These are phyloP conservation scores for Xestia sexstrigata DNA, from an alignment of 2,888 invertebrate genomes.

Conservation along the genomic window DNA sequence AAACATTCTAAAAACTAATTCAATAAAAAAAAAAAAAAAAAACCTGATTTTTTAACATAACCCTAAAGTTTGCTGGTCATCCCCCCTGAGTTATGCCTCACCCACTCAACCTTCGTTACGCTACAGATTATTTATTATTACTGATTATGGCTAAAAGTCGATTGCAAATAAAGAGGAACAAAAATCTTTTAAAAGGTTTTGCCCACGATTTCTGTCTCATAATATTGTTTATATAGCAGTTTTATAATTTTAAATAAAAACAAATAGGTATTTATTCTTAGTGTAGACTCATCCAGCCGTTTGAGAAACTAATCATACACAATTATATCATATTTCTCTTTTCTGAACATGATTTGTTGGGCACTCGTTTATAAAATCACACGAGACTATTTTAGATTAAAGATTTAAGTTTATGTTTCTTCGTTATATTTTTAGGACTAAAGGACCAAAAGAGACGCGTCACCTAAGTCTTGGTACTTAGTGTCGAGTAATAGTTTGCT, in stretches of 20 bases:
- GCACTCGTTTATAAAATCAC: too few relatives aligned
- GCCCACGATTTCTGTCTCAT: background rate
- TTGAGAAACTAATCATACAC: background rate
- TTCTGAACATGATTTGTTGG: background rate
- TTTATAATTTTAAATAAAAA: background rate
- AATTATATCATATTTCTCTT: background rate
- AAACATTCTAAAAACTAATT: too few relatives aligned
- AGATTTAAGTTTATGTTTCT: background rate
- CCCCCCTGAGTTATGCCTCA: too few relatives aligned
- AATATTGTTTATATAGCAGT: background rate
- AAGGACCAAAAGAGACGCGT: background rate
- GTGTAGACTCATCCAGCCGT: too few relatives aligned
- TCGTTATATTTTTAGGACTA: background rate
- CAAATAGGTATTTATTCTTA: background rate
- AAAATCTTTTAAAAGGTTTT: background rate
- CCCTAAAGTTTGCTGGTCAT: too few relatives aligned
- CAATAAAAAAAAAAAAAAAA: too few relatives aligned
- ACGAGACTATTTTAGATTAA: background rate
- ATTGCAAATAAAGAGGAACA: too few relatives aligned
- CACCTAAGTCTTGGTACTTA: conserved; percentile 21
- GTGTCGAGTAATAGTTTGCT: conserved; percentile 25
- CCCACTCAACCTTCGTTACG: too few relatives aligned
- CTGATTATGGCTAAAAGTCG: too few relatives aligned
- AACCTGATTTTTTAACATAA: too few relatives aligned
- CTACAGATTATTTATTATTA: too few relatives aligned